A percentile compares a stretch with the other conserved stretches of the same genome.
phyloP scores from a whole-genome alignment of 1,140 invertebrate species.

The Drosophila sulfurigaster region DNA sequence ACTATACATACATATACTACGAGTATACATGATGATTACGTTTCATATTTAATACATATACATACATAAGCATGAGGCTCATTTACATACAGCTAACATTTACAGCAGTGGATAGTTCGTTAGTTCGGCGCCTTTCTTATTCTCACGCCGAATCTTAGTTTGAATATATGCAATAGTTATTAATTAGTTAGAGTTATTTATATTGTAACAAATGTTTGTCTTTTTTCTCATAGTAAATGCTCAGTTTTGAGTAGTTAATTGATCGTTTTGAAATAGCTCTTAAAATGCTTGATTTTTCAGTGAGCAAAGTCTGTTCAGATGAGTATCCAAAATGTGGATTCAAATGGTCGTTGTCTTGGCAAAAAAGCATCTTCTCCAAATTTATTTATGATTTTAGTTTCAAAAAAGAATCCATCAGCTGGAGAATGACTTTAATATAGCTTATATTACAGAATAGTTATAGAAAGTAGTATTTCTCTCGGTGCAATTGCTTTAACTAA shows the following conservation, averaged over 20 bases:
- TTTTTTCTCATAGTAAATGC: conserved; percentile 4
- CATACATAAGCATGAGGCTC: conserved; percentile 20
- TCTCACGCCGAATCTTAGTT: not conserved
- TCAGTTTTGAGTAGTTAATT: not conserved
- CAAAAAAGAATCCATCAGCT: no score
- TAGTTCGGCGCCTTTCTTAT: not conserved
- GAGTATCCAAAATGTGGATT: no score
- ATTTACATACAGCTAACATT: conserved; percentile 20
- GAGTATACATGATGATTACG: conserved; percentile 38
- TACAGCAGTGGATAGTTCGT: conserved; percentile 21
- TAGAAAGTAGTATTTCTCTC: not conserved
- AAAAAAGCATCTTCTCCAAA: no score
- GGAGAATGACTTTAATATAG: no score
- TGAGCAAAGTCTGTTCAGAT: no score
- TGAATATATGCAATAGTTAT: not conserved
- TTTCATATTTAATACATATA: conserved; percentile 9
- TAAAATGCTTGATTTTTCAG: not conserved
- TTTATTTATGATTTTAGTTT: no score
- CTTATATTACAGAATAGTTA: not conserved
- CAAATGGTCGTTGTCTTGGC: no score
- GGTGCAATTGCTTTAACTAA: not conserved
- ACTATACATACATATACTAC: conserved; percentile 44
- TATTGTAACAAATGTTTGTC: not conserved
- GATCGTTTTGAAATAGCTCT: not conserved
- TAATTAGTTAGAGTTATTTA: not conserved